Evolutionary conservation across 2,113 vertebrate species (phyloP).

Genomic region (Lepisosteus osseus): DNA sequence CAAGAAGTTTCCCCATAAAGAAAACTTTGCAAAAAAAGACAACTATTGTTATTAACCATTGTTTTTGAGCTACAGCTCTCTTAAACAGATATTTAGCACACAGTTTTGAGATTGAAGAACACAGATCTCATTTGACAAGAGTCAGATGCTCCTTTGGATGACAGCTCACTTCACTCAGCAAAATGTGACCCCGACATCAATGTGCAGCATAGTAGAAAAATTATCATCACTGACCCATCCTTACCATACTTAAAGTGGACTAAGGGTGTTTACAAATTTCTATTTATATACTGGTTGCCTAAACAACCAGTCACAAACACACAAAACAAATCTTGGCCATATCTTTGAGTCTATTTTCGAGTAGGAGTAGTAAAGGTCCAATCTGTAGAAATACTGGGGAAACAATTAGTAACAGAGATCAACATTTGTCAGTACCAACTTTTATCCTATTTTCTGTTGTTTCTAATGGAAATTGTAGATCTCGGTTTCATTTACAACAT

Average conservation of each 20-base stretch:
- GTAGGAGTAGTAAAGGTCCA: neutral
- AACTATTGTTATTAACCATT: no score
- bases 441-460: no score
- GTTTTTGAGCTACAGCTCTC: no score
- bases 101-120: neutral
- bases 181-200: conserved; percentile 46
- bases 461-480: no score
- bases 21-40: no score
- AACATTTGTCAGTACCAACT: no score
- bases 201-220: conserved; percentile 32
- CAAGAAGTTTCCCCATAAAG: no score
- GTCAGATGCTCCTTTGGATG: conserved; percentile 40
- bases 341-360: conserved; percentile 51
- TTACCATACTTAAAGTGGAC: conserved; percentile 22
- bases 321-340: conserved; percentile 46
- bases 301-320: conserved; percentile 55
- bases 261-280: conserved; percentile 42
- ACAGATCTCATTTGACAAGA: conserved; percentile 19
- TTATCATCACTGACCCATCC: conserved; percentile 27
- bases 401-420: neutral
- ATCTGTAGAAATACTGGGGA: neutral
- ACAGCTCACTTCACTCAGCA: conserved; percentile 49
- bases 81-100: no score
- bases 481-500: no score
- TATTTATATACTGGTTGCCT: conserved; percentile 63